Conservation (phyloP, 2,888 invertebrate species). For the Formica aserva region DNA sequence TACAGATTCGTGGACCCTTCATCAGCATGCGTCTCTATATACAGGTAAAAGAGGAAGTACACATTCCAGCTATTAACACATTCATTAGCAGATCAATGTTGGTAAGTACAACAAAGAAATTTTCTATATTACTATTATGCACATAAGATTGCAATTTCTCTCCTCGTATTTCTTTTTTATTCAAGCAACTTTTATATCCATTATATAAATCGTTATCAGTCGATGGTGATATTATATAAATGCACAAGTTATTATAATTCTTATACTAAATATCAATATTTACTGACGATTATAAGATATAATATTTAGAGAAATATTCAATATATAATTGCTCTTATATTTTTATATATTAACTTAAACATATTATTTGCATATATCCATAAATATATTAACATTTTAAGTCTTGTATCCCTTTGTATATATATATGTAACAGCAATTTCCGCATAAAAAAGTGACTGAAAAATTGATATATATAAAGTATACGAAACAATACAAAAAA, state of each 20-base stretch:
- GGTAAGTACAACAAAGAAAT: not conserved
- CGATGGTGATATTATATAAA: not conserved
- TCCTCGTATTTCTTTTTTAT: not conserved
- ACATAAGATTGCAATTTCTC: not conserved
- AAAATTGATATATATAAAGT: not conserved
- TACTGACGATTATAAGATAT: not conserved
- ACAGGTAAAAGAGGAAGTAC: not conserved
- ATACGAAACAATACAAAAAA: not conserved
- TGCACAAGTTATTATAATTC: not conserved
- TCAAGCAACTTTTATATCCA: not conserved
- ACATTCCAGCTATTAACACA: not conserved
- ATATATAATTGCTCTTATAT: not conserved
- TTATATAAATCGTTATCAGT: not conserved
- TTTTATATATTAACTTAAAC: not conserved
- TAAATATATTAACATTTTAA: not conserved
- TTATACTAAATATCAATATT: not conserved
- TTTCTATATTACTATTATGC: not conserved
- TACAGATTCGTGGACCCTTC: not conserved
- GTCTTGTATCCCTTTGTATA: not conserved
- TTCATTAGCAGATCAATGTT: not conserved
- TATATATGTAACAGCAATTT: not conserved
- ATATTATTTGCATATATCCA: not conserved
- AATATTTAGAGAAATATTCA: constrained; percentile 6
- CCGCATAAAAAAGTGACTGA: not conserved
- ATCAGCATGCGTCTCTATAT: not conserved